Evolutionary conservation across 2,797 vertebrate species (phyloP).

Genomic region (Siniperca obscura): DNA sequence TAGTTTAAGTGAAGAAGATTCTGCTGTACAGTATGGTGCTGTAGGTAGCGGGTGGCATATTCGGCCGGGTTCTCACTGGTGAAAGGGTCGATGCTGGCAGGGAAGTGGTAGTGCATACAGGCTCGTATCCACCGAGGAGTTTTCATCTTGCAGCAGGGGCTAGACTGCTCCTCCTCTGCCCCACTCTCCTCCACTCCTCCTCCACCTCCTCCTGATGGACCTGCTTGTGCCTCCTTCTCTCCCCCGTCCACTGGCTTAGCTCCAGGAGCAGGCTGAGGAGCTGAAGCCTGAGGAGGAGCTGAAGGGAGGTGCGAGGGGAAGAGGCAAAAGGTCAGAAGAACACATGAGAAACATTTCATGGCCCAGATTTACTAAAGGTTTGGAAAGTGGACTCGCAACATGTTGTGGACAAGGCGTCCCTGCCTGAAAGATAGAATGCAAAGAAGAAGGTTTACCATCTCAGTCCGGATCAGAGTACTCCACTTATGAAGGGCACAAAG

Average conservation of each 20-base stretch:
- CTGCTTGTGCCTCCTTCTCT: slow-evolving; percentile 35
- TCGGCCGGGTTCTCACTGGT: slow-evolving; percentile 90
- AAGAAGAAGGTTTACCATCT: neutral
- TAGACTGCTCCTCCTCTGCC: slow-evolving; percentile 65
- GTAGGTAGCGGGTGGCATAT: neutral
- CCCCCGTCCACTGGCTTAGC: slow-evolving; percentile 30
- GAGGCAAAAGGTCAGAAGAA: neutral
- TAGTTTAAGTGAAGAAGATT: slow-evolving; percentile 23
- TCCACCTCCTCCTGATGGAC: slow-evolving; percentile 46
- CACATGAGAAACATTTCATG: neutral
- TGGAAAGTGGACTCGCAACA: neutral
- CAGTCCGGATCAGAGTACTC: neutral
- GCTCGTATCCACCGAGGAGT: slow-evolving; percentile 77
- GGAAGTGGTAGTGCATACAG: slow-evolving; percentile 86
- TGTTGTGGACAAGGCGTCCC: neutral
- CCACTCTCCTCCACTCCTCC: slow-evolving; percentile 41
- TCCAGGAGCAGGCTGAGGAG: slow-evolving; percentile 69
- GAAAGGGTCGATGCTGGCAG: slow-evolving; percentile 95
- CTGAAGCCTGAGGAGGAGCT: slow-evolving; percentile 85
- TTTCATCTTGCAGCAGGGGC: slow-evolving; percentile 88
- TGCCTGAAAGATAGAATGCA: neutral
- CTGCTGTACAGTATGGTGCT: neutral
- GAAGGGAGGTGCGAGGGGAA: slow-evolving; percentile 9
- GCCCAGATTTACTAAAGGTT: neutral
- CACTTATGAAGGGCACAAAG: neutral